A percentile compares a stretch with the other conserved stretches of the same genome.
phyloP scores from a whole-genome alignment of 1,140 invertebrate genomes.

The Euwallacea similis region DNA sequence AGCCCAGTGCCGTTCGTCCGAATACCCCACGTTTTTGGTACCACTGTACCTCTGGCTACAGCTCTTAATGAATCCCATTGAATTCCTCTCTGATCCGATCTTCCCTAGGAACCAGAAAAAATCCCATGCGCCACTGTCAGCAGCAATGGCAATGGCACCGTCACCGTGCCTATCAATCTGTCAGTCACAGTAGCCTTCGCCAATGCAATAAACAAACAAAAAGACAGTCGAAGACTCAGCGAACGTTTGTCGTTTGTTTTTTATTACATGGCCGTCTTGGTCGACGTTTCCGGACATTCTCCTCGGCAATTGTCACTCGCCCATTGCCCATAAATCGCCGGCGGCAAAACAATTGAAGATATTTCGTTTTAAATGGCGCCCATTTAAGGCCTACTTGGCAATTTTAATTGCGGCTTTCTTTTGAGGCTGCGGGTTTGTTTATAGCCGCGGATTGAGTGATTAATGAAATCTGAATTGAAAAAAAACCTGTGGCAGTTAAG shows the following conservation, averaged over 20 bases:
- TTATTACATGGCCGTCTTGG: constrained; percentile 35
- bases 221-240: constrained; percentile 43
- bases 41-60: too few species aligned
- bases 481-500: too few species aligned
- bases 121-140: constrained; percentile 15
- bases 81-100: too few species aligned
- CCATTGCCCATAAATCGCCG: constrained; percentile 45
- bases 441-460: constrained; percentile 21
- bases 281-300: constrained; percentile 48
- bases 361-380: constrained; percentile 42
- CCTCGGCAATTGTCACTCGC: constrained; percentile 46
- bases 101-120: not conserved
- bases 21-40: too few species aligned
- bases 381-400: constrained; percentile 42
- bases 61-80: too few species aligned
- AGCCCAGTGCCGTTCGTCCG: constrained; percentile 22
- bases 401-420: constrained; percentile 42
- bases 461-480: constrained; percentile 8
- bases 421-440: constrained; percentile 17
- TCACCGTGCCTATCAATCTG: constrained; percentile 43
- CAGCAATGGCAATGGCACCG: constrained; percentile 15
- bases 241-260: constrained; percentile 46
- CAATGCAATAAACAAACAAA: constrained; percentile 18
- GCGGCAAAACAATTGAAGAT: constrained; percentile 44
- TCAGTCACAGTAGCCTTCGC: constrained; percentile 39